phyloP scores from a whole-genome alignment of 2,888 invertebrate species.

The Lycocerus yunnanus region DNA sequence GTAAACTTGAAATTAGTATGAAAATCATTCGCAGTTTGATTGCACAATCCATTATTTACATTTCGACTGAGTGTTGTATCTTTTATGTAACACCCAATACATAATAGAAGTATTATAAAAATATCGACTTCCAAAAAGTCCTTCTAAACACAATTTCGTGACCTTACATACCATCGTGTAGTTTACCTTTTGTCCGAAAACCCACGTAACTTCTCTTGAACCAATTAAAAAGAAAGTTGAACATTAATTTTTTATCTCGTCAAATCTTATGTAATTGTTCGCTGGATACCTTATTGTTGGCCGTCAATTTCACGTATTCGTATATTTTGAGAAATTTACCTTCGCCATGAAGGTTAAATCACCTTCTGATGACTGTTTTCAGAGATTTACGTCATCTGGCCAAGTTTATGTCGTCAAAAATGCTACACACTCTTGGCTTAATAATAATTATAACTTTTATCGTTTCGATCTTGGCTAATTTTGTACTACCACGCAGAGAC shows the following conservation, averaged over 20 bases:
- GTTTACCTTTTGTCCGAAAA: not conserved
- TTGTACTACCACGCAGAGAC: too few species aligned
- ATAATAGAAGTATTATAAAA: too few species aligned
- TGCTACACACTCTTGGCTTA: not conserved
- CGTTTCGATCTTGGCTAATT: too few species aligned
- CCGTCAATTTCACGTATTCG: not conserved
- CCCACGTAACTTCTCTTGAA: not conserved
- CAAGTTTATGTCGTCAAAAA: not conserved
- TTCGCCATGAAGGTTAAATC: not conserved
- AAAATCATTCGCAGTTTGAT: not conserved
- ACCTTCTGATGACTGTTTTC: not conserved
- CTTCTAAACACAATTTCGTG: not conserved
- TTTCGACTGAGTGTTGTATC: not conserved
- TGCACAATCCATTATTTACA: not conserved
- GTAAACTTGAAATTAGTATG: not conserved
- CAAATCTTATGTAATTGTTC: not conserved
- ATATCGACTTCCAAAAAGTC: not conserved
- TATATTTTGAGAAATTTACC: not conserved
- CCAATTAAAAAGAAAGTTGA: slow-evolving; percentile 2
- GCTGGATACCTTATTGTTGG: not conserved
- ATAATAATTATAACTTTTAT: too few species aligned
- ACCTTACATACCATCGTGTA: not conserved
- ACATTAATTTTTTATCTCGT: not conserved
- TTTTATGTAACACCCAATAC: not conserved
- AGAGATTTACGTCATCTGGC: not conserved